phyloP scores from a whole-genome alignment of 1,140 invertebrate genomes.

The Zaprionus africanus region DNA sequence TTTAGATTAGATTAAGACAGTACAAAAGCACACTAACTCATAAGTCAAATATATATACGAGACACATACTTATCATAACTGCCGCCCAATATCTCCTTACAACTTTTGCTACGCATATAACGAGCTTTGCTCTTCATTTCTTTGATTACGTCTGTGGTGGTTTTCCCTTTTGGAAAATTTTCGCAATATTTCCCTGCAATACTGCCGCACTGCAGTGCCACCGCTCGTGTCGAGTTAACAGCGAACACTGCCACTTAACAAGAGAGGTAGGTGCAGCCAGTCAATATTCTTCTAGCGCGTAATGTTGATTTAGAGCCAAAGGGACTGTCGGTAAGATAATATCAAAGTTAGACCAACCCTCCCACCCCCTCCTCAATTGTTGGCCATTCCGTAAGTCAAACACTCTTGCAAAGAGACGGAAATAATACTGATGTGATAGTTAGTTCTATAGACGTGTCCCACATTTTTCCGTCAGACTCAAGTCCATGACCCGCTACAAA shows the following conservation, averaged over 20 bases:
- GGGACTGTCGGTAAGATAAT: constrained; percentile 45
- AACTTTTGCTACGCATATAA: constrained; percentile 79
- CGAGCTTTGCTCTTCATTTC: constrained; percentile 74
- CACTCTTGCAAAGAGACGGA: constrained; percentile 28
- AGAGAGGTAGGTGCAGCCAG: constrained; percentile 39
- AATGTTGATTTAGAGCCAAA: constrained; percentile 49
- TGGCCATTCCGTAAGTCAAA: constrained; percentile 19
- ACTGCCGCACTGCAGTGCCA: constrained; percentile 13
- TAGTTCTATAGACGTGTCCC: constrained; percentile 32
- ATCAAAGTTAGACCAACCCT: constrained; percentile 25
- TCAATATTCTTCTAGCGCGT: constrained; percentile 39
- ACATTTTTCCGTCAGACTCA: constrained; percentile 35
- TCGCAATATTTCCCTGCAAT: constrained; percentile 1
- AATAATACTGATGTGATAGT: constrained; percentile 20
- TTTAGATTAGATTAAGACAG: not conserved
- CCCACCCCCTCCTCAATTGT: not conserved
- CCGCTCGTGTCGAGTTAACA: constrained; percentile 47
- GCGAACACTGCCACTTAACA: constrained; percentile 46
- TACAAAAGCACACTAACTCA: not conserved
- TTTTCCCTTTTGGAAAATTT: constrained; percentile 16
- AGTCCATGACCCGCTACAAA: constrained; percentile 13
- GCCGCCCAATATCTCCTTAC: constrained; percentile 67
- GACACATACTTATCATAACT: constrained; percentile 67
- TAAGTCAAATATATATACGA: not conserved
- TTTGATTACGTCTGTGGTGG: not conserved